Evolutionary conservation across 2,888 invertebrate genomes (phyloP), one percentile per base, ranked within the genome.

Genomic region (Lepidochrysops patricia): DNA sequence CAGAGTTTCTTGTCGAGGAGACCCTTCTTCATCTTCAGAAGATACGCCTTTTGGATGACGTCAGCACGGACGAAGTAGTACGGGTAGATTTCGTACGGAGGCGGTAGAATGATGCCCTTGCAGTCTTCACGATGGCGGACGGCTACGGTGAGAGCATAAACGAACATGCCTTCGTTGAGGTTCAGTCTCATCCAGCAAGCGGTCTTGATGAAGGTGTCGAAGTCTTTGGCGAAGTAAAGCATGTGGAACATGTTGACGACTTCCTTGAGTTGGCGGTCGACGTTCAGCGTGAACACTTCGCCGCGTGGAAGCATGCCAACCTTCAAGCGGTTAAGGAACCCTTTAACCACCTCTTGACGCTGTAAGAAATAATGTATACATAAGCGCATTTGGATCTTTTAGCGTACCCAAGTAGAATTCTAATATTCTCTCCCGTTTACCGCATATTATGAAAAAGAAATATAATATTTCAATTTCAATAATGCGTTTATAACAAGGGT

Each of bases 21-120:
- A 19, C 85, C 89, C 63, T 69, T 84, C 72, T 82, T 89, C 87
- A 87, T 88, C 68, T 91, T 91, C 60, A 90, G 74, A 64, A 89
- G 62, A 69, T 90, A 90, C 4, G 90, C 85, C 58, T 87, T 90
- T 62, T 91, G 87, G 67, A 94, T 89, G n/a, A 93, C 91, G 70
- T 93, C 92, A 23, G 90, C 85, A 69, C 92, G 92, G 64, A 93
- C 92, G 79, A 92, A 94, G 75, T 90, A 91, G 82, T 92, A 91
- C 0, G 94, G 94, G 64, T 91, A 87, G 67, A 91, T 86, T 76
- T 92, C 91, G 68, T 91, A 91, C 1, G 89, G 85, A 62, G 91
- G 89, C 49, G 91, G 91, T 26, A 91, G 74, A 23, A 89, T 79
- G 60, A 91, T 79, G 35, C 87, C 87, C 64, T 73, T 83, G 77